Conservation (phyloP, 1,140 invertebrate species). For the Drosophila mauritiana region DNA sequence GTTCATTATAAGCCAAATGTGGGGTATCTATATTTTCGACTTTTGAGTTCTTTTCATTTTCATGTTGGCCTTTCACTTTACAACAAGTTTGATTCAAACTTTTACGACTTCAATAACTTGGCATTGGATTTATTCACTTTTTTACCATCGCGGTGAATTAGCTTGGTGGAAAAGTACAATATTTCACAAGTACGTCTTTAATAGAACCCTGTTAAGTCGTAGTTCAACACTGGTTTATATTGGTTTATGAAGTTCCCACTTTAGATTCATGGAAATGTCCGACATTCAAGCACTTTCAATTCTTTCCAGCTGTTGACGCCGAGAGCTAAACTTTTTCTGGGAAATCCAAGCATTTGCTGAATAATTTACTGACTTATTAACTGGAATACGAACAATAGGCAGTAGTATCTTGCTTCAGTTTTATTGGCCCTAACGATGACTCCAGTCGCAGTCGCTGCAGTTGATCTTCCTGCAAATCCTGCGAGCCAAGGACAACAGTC, state of each 20-base stretch:
- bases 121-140: too few species aligned
- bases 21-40: background rate
- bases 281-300: too few species aligned
- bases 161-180: background rate
- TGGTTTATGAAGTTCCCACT: too few species aligned
- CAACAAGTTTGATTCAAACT: background rate
- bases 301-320: background rate
- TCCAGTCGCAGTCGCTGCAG: slow-evolving; percentile 1
- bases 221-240: too few species aligned
- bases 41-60: background rate
- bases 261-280: too few species aligned
- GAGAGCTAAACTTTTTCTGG: background rate
- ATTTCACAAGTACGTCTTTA: too few species aligned
- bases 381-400: background rate
- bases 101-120: background rate
- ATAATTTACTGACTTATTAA: background rate
- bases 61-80: background rate
- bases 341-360: background rate
- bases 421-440: slow-evolving; percentile 13
- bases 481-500: slow-evolving; percentile 10
- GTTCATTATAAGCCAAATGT: background rate
- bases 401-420: background rate
- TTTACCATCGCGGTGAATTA: background rate
- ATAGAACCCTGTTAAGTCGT: too few species aligned
- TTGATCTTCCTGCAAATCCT: slow-evolving; percentile 36